These are phyloP conservation scores for Pristis pectinata DNA, from an alignment of 2,797 vertebrate genomes.

Conservation along the genomic window DNA sequence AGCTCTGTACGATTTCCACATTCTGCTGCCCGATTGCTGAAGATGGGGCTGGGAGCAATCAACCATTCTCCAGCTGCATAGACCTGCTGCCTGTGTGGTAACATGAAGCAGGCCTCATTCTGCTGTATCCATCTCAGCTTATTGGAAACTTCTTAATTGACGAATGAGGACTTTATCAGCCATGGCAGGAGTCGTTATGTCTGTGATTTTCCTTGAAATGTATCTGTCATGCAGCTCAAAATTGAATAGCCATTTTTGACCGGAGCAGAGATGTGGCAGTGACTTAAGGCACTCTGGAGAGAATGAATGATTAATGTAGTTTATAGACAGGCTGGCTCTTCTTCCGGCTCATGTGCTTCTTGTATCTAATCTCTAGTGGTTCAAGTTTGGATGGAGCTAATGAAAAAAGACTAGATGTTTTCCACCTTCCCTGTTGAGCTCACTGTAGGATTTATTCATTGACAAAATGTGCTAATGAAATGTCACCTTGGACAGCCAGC, in stretches of 20 bases:
- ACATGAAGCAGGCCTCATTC: constrained; percentile 57
- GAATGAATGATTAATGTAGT: constrained; percentile 76
- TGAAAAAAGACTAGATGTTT: constrained; percentile 74
- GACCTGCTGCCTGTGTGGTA: constrained; percentile 10
- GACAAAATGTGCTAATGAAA: constrained; percentile 90
- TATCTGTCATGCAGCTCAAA: constrained; percentile 66
- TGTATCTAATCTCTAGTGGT: constrained; percentile 67
- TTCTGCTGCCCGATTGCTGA: background rate
- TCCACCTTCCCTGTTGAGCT: constrained; percentile 63
- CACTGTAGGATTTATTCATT: constrained; percentile 78
- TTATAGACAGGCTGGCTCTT: constrained; percentile 65
- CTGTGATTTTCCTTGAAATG: constrained; percentile 78
- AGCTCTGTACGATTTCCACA: constrained; percentile 12
- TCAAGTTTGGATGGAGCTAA: constrained; percentile 67
- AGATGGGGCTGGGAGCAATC: background rate
- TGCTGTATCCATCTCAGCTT: constrained; percentile 60
- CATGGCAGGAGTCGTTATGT: constrained; percentile 77
- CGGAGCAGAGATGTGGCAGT: constrained; percentile 56
- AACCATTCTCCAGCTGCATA: background rate
- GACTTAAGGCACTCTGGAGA: constrained; percentile 59
- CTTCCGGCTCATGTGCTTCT: constrained; percentile 59
- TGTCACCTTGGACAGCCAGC: constrained; percentile 80
- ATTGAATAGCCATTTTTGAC: constrained; percentile 62
- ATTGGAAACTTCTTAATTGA: constrained; percentile 77
- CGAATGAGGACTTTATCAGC: constrained; percentile 78